Percentiles rank a stretch among this genome's conserved stretches.
Conservation (phyloP, 2,888 invertebrate genomes). For the Drosophila setosimentum region DNA sequence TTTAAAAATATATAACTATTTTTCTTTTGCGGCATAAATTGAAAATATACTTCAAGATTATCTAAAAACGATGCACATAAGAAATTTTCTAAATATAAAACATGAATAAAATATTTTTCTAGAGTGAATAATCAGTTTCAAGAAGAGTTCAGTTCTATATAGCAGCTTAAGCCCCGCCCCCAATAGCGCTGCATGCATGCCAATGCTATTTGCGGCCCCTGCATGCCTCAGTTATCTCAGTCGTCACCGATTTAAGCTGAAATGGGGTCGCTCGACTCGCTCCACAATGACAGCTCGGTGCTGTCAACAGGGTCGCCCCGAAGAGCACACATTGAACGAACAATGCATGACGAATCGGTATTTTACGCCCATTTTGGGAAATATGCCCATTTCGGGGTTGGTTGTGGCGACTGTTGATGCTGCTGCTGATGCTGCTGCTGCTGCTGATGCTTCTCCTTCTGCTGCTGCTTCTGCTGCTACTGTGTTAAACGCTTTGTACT, state of each 20-base stretch:
- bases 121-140: not conserved
- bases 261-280: slow-evolving; percentile 40
- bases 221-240: slow-evolving; percentile 51
- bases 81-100: not conserved
- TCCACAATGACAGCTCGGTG: slow-evolving; percentile 54
- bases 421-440: slow-evolving; percentile 48
- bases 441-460: slow-evolving; percentile 50
- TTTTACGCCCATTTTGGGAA: slow-evolving; percentile 83
- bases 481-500: slow-evolving; percentile 76
- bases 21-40: not conserved
- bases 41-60: not conserved
- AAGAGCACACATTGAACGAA: slow-evolving; percentile 73
- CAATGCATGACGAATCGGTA: slow-evolving; percentile 84
- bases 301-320: slow-evolving; percentile 58
- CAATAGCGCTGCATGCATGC: slow-evolving; percentile 47
- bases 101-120: not conserved
- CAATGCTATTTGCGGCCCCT: slow-evolving; percentile 47
- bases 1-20: not conserved
- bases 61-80: not conserved
- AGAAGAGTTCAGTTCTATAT: not conserved
- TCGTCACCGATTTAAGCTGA: slow-evolving; percentile 7
- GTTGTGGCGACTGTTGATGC: slow-evolving; percentile 46
- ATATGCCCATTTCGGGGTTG: slow-evolving; percentile 43
- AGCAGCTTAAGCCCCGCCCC: slow-evolving; percentile 24
- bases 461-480: slow-evolving; percentile 48